Base-by-base conservation (phyloP, 92 coral and sea anemone genomes). In the Palythoa grandis region DNA sequence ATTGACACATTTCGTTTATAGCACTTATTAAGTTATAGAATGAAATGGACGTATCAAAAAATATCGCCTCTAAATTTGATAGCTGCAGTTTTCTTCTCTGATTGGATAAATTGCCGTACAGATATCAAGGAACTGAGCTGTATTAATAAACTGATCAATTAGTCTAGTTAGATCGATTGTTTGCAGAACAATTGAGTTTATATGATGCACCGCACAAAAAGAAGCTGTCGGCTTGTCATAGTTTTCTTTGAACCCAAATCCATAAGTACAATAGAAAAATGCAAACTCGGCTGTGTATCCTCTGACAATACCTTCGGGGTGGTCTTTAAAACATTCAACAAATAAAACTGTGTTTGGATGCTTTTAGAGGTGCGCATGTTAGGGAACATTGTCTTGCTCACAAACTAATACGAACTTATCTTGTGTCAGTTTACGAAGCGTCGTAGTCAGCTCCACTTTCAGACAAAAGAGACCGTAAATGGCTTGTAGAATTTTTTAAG, bases 301-400 rank as follows among this genome's bases (percentile, higher is more conserved):
- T 14, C 61, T 65, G 85, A 80, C 85, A 80, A 80, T 80, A 80
- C 66, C 85, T 80, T 80, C 85, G 85, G 20, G 85, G 74, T 80
- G 85, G 85, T 80, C 85, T 67, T 66, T 40, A 68, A 43, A 13
- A 48, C n/a, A 61, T 78, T 65, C 70, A 80, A 48, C 75, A 80
- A 80, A 80, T 67, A 80, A 24, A 66, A 66, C 73, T 22, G 43
- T 35, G 60, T 80, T 80, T 66, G 66, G 72, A 65, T 39, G 50
- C 58, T 19, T 80, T 66, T 23, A 22, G 39, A 48, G 20, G 19
- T 38, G 85, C 50, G 47, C 74, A 80, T 39, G 40, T 65, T 13
- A 19, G 58, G 71, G 48, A 80, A 80, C 24, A 66, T 79, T 65
- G 65, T 37, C 73, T n/a, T 50, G 12, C 3, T 80, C 48, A 69